These are phyloP conservation scores for Polypedilum pembai DNA, from an alignment of 1,140 invertebrate species.

Conservation along the genomic window DNA sequence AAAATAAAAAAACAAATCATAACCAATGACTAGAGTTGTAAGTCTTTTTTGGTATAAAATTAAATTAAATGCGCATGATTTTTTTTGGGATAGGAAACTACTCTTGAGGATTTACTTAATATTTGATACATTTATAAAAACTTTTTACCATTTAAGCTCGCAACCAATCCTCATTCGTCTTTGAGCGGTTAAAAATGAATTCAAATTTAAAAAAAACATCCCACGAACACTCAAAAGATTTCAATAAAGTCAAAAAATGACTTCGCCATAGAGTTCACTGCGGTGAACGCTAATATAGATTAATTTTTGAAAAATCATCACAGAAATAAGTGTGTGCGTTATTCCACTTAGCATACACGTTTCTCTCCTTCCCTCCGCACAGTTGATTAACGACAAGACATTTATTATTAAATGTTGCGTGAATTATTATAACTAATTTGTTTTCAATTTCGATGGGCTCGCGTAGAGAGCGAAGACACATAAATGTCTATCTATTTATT, in stretches of 20 bases:
- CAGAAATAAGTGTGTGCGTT: neutral
- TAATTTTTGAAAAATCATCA: conserved; percentile 14
- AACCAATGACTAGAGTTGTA: too few species aligned
- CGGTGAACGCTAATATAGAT: neutral
- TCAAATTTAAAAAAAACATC: neutral
- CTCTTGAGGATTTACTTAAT: too few species aligned
- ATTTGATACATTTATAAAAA: too few species aligned
- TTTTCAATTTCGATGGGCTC: conserved; percentile 24
- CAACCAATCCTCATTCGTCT: too few species aligned
- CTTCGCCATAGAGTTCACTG: conserved; percentile 3
- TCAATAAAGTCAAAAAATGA: neutral
- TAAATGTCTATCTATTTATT: neutral
- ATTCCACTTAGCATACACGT: too few species aligned
- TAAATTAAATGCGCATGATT: too few species aligned
- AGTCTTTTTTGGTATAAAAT: too few species aligned
- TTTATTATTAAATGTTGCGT: conserved; percentile 28
- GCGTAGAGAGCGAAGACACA: neutral
- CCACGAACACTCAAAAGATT: neutral
- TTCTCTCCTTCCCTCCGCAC: too few species aligned
- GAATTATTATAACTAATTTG: conserved; percentile 27
- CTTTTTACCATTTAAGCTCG: too few species aligned
- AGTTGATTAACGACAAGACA: conserved; percentile 10
- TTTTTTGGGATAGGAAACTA: too few species aligned
- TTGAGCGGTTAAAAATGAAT: too few species aligned
- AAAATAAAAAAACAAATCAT: too few species aligned